A percentile compares a stretch with the other conserved stretches of the same genome.
Conservation (phyloP, 2,113 vertebrate species). For the Zosterops lateralis region DNA sequence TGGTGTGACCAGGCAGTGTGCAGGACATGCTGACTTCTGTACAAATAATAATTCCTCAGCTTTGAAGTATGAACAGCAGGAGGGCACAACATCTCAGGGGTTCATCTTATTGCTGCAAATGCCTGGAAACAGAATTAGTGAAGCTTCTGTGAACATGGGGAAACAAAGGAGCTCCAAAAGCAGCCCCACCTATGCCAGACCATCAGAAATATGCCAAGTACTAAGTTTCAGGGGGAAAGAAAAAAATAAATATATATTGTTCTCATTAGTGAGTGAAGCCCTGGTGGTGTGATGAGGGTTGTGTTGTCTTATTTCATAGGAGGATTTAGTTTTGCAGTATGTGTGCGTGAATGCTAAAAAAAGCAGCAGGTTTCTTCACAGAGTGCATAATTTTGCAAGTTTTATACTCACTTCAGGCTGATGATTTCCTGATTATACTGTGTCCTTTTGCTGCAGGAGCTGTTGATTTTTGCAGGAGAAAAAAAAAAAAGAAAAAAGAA, state of each 20-base stretch:
- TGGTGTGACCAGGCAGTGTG: not conserved
- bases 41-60: not conserved
- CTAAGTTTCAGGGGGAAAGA: not conserved
- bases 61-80: not conserved
- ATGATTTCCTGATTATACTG: slow-evolving; percentile 30
- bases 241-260: not conserved
- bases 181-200: not conserved
- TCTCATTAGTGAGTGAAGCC: not conserved
- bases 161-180: not conserved
- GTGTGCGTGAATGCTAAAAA: not conserved
- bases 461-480: not conserved
- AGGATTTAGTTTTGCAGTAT: not conserved
- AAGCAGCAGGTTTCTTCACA: not conserved
- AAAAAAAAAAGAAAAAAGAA: not conserved
- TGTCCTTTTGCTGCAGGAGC: slow-evolving; percentile 21
- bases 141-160: not conserved
- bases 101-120: not conserved
- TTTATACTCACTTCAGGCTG: slow-evolving; percentile 27
- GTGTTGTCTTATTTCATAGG: not conserved
- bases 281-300: not conserved
- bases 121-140: not conserved
- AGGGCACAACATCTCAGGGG: not conserved
- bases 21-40: not conserved
- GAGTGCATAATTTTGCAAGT: not conserved
- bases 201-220: not conserved